These are phyloP conservation scores for Oreochromis mossambicus DNA, from an alignment of 2,797 vertebrate species.

Conservation along the genomic window DNA sequence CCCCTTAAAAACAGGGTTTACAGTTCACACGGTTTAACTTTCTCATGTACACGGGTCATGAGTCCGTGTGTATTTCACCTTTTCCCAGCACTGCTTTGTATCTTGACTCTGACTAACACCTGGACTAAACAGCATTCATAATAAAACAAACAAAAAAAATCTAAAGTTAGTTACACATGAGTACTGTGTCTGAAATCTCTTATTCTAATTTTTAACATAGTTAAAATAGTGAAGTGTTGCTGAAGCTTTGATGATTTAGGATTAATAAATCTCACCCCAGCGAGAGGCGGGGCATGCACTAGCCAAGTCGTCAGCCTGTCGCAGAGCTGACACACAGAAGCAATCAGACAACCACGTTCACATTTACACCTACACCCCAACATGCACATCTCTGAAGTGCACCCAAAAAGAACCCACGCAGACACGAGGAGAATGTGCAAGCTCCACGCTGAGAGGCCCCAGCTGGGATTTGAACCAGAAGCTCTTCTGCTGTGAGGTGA, in stretches of 20 bases:
- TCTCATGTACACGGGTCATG: neutral
- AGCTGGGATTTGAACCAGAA: neutral
- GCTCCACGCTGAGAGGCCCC: neutral
- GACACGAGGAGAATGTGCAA: neutral
- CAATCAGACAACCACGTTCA: neutral
- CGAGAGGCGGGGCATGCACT: neutral
- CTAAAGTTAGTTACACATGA: neutral
- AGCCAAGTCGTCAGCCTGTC: no score
- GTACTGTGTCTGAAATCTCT: neutral
- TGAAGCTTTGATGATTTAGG: neutral
- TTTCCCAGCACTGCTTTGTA: neutral
- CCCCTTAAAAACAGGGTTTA: neutral
- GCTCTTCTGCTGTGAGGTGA: neutral
- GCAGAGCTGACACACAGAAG: neutral
- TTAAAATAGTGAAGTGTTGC: neutral
- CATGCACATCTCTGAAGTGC: neutral
- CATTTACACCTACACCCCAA: neutral
- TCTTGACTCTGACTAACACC: neutral
- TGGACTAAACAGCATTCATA: neutral
- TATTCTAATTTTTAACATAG: neutral
- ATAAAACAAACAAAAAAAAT: neutral
- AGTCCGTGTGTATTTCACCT: neutral
- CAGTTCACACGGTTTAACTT: neutral
- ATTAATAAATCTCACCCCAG: neutral
- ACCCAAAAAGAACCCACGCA: neutral